Base-by-base conservation (phyloP, 2,113 vertebrate genomes). In the Anoplopoma fimbria region DNA sequence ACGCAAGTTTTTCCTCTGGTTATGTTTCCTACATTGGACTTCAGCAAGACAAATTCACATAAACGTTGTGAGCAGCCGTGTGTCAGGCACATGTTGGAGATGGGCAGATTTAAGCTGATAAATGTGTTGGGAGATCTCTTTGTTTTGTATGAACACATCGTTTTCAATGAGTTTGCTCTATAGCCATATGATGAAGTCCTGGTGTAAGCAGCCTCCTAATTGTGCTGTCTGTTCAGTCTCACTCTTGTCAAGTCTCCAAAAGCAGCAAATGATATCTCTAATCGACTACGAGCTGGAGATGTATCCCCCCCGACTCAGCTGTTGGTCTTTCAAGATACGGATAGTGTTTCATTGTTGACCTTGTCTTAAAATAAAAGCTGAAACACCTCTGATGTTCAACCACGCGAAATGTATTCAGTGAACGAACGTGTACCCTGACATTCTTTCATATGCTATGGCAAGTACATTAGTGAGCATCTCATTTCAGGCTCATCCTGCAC, bases 351-450 rank as follows among this genome's bases (percentile, higher is more conserved):
- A 69, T 88, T 83, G 67, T 83, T 91, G 88, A 92, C 91, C 94
- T 87, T 90, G 90, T 91, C 83, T 89, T 65, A 81, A 89, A 91
- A 92, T 91, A 88, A 93, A 91, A 89, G 89, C 84, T 42, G 67
- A 73, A 68, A 84, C 69, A 75, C 79, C 64, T 90, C 75, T 91
- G 83, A 85, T 91, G 88, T 91, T 92, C 79, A 89, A 17, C 79
- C 51, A 69, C 7, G 77, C 9, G 21, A 74, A 85, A 88, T 80
- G 75, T 76, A 58, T 91, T 85, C 63, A 65, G 65, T 60, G 47
- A 81, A 38, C 19, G 15, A 79, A 58, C 40, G 42, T 85, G 85
- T 84, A 57, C 69, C n/a, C 47, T 89, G 85, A 82, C 86, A 76
- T 78, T 83, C 87, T 69, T 86, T 93, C 38, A 90, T 87, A 82